phyloP scores from a whole-genome alignment of 2,113 vertebrate species.

The Naja naja region DNA sequence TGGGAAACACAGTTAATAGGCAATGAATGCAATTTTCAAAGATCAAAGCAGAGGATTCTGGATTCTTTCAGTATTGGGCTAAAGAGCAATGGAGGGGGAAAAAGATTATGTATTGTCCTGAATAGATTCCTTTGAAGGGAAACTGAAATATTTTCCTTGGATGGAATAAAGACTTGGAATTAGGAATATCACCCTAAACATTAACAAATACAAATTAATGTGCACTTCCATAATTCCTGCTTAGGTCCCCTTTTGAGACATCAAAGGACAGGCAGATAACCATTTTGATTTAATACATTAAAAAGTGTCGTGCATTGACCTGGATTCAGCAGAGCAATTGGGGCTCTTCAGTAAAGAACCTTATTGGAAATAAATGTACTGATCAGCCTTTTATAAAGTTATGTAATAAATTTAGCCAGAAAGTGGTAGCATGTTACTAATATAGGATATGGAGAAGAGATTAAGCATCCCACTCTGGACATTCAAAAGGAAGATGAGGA shows the following conservation, averaged over 20 bases:
- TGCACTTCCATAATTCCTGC: neutral
- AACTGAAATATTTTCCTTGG: neutral
- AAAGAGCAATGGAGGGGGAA: neutral
- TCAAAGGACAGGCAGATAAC: neutral
- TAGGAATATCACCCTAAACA: neutral
- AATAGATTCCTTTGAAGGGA: neutral
- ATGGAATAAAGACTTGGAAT: neutral
- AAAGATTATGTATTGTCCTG: neutral
- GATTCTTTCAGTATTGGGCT: neutral
- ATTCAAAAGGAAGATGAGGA: neutral
- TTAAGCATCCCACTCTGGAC: neutral
- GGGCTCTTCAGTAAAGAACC: neutral
- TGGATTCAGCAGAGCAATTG: neutral
- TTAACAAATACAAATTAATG: neutral
- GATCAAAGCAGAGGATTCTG: neutral
- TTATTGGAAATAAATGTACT: neutral
- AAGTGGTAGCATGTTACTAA: neutral
- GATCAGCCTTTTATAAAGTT: neutral
- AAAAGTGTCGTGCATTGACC: neutral
- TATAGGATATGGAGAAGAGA: neutral
- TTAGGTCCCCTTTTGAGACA: neutral
- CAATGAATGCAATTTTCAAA: neutral
- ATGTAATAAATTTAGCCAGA: neutral
- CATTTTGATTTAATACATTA: neutral
- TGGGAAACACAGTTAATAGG: neutral